Evolutionary conservation across 2,888 invertebrate genomes (phyloP).

Genomic region (Caradrina clavipalpis): DNA sequence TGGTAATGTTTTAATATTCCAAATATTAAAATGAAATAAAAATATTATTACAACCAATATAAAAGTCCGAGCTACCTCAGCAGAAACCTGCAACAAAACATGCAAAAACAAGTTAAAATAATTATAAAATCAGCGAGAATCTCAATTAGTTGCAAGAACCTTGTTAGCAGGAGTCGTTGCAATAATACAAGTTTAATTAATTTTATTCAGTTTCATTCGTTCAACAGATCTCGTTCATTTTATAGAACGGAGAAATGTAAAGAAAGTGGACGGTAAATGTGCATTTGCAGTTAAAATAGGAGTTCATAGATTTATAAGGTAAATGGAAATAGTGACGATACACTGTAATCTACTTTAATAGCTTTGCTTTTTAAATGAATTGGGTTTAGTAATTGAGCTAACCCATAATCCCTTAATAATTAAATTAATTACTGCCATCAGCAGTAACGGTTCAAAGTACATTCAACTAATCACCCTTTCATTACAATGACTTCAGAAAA

Average conservation of each 20-base stretch:
- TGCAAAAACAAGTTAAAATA: slow-evolving; percentile 35
- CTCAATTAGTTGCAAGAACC: slow-evolving; percentile 41
- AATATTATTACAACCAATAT: not conserved
- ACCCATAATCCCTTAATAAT: too few relatives aligned
- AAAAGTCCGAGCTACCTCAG: not conserved
- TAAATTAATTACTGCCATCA: too few relatives aligned
- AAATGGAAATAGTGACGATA: not conserved
- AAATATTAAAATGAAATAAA: not conserved
- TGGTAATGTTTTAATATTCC: too few relatives aligned
- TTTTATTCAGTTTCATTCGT: slow-evolving; percentile 42
- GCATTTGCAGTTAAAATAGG: not conserved
- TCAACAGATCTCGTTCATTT: slow-evolving; percentile 35
- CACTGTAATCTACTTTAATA: too few relatives aligned
- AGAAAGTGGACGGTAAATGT: slow-evolving; percentile 2
- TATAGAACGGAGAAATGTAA: slow-evolving; percentile 24
- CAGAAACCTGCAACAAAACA: slow-evolving; percentile 4
- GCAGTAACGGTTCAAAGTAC: too few relatives aligned
- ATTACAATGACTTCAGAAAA: too few relatives aligned
- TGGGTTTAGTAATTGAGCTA: too few relatives aligned
- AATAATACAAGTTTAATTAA: slow-evolving; percentile 55
- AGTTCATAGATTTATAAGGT: not conserved
- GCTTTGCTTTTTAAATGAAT: too few relatives aligned
- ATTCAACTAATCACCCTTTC: too few relatives aligned
- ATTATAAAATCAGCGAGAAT: slow-evolving; percentile 39
- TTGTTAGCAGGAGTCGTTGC: slow-evolving; percentile 38